These are phyloP conservation scores for Chloroceryle amazona DNA, from an alignment of 2,797 vertebrate genomes.

Conservation along the genomic window DNA sequence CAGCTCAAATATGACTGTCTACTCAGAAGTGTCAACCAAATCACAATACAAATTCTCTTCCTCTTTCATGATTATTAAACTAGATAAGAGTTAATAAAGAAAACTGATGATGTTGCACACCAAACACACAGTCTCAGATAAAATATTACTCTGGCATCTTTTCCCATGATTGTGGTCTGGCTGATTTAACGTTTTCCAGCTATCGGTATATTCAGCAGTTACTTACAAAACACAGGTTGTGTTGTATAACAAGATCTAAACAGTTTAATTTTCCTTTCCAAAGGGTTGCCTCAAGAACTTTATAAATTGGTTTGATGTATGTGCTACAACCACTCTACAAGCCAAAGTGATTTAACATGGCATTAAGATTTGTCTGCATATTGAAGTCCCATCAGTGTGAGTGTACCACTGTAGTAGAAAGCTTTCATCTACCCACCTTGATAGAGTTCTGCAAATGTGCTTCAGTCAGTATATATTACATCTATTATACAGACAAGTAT, in stretches of 20 bases:
- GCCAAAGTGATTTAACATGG: background rate
- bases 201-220: background rate
- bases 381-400: background rate
- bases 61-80: background rate
- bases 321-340: background rate
- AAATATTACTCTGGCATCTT: background rate
- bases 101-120: background rate
- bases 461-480: background rate
- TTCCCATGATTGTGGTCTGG: background rate
- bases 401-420: background rate
- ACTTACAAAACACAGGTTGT: background rate
- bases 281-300: background rate
- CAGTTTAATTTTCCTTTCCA: background rate
- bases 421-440: background rate
- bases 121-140: background rate
- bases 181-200: background rate
- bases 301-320: constrained; percentile 1
- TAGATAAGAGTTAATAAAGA: background rate
- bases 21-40: background rate
- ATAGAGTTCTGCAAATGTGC: background rate
- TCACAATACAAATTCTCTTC: background rate
- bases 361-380: background rate
- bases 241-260: background rate
- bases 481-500: background rate
- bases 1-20: background rate